Conservation (phyloP, 2,888 invertebrate genomes). For the Rhagonycha fulva region DNA sequence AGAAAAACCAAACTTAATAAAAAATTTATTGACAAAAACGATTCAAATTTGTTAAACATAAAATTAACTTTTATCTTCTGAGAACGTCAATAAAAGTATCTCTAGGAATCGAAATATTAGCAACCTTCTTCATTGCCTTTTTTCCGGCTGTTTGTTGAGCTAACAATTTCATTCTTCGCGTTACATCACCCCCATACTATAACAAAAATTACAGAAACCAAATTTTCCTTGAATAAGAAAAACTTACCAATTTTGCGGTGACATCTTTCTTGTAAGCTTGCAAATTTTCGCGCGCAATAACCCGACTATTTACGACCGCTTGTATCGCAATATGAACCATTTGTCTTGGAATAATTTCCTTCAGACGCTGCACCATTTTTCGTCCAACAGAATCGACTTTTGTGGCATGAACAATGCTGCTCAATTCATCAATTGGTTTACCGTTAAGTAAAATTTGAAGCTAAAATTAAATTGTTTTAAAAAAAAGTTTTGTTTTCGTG, state of each 20-base stretch:
- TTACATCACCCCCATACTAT: slow-evolving; percentile 91
- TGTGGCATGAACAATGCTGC: slow-evolving; percentile 76
- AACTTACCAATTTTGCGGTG: slow-evolving; percentile 84
- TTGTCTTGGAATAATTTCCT: slow-evolving; percentile 87
- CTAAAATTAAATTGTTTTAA: slow-evolving; percentile 53
- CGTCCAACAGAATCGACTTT: slow-evolving; percentile 69
- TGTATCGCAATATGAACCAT: slow-evolving; percentile 88
- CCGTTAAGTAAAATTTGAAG: slow-evolving; percentile 82
- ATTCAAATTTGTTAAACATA: background rate
- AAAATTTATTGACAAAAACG: background rate
- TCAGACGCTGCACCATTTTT: slow-evolving; percentile 73
- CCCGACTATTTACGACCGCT: slow-evolving; percentile 76
- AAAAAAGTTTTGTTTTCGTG: background rate
- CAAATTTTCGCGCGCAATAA: slow-evolving; percentile 83
- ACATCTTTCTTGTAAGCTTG: slow-evolving; percentile 92
- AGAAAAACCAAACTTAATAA: background rate
- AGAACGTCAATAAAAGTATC: slow-evolving; percentile 93
- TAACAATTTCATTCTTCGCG: slow-evolving; percentile 85
- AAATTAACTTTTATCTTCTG: slow-evolving; percentile 63
- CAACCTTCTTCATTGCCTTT: slow-evolving; percentile 88
- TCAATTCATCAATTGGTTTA: slow-evolving; percentile 78
- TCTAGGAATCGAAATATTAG: slow-evolving; percentile 88
- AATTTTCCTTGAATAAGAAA: slow-evolving; percentile 8
- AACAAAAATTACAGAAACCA: slow-evolving; percentile 1
- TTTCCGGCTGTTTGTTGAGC: slow-evolving; percentile 93